phyloP scores from a whole-genome alignment of 2,113 vertebrate genomes.

The Dissostichus mawsoni region DNA sequence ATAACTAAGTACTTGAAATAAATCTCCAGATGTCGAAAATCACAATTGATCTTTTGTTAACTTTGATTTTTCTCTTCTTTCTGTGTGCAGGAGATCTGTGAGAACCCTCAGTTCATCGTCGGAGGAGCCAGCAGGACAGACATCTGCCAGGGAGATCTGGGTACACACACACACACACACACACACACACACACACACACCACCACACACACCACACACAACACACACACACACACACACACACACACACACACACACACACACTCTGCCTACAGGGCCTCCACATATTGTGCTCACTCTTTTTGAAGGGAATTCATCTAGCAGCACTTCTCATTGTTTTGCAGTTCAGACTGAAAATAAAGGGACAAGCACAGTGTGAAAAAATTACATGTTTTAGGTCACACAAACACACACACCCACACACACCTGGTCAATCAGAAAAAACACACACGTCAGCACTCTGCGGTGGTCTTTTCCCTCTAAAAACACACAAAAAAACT shows the following conservation, averaged over 20 bases:
- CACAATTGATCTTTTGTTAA: constrained; percentile 1
- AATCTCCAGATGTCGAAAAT: too few species aligned
- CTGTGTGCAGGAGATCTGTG: constrained; percentile 91
- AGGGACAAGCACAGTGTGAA: constrained; percentile 69
- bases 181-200: too few species aligned
- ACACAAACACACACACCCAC: constrained; percentile 12
- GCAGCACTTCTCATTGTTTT: constrained; percentile 85
- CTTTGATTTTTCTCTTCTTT: constrained; percentile 1
- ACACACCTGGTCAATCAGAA: constrained; percentile 63
- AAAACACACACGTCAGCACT: constrained; percentile 67
- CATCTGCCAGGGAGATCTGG: constrained; percentile 98
- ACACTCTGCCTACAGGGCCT: constrained; percentile 64
- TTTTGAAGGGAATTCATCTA: constrained; percentile 81
- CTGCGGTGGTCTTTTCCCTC: background rate
- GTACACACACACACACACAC: constrained; percentile 76
- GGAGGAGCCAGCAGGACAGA: constrained; percentile 93
- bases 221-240: too few species aligned
- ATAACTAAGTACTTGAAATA: background rate
- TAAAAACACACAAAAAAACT: too few species aligned
- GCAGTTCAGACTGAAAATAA: constrained; percentile 53
- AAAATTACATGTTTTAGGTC: constrained; percentile 58
- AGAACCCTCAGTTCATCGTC: constrained; percentile 95
- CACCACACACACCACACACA: too few species aligned
- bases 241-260: constrained; percentile 28
- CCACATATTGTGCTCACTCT: constrained; percentile 77